These are phyloP conservation scores for Coregonus suidteri DNA, from an alignment of 2,797 vertebrate species.

Conservation along the genomic window DNA sequence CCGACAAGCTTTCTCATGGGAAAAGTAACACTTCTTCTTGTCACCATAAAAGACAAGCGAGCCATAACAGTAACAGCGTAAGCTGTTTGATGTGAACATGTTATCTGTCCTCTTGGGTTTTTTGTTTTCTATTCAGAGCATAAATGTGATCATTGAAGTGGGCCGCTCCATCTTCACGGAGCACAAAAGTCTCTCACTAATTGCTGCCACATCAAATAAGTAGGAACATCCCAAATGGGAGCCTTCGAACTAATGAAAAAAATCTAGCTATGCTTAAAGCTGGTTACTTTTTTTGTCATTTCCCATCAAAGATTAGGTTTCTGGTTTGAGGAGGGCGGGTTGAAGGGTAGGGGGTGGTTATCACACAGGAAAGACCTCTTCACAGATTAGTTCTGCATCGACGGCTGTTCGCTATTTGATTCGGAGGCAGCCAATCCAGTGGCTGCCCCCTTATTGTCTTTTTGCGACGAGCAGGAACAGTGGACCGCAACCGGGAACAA, in stretches of 20 bases:
- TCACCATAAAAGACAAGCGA: conserved; percentile 67
- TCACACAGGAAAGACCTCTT: conserved; percentile 79
- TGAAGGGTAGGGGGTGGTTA: conserved; percentile 64
- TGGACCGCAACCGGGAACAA: conserved; percentile 77
- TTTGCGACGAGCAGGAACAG: conserved; percentile 73
- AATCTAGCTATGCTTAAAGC: conserved; percentile 63
- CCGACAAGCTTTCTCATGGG: conserved; percentile 79
- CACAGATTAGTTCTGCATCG: conserved; percentile 87
- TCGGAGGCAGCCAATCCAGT: conserved; percentile 76
- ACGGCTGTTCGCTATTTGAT: conserved; percentile 80
- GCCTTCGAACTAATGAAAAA: conserved; percentile 69
- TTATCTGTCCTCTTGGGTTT: conserved; percentile 74
- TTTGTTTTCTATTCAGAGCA: conserved; percentile 72
- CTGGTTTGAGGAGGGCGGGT: conserved; percentile 55
- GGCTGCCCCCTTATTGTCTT: conserved; percentile 78
- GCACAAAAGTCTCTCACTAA: conserved; percentile 86
- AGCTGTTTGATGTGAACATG: conserved; percentile 79
- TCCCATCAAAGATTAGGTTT: conserved; percentile 78
- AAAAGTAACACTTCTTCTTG: conserved; percentile 79
- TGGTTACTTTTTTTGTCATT: conserved; percentile 61
- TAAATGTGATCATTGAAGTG: conserved; percentile 86
- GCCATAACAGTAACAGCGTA: conserved; percentile 65
- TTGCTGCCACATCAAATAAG: conserved; percentile 91
- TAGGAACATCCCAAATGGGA: conserved; percentile 73
- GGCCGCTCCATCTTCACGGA: conserved; percentile 73